Base-by-base conservation (phyloP, 2,797 vertebrate genomes). In the Catharus ustulatus region DNA sequence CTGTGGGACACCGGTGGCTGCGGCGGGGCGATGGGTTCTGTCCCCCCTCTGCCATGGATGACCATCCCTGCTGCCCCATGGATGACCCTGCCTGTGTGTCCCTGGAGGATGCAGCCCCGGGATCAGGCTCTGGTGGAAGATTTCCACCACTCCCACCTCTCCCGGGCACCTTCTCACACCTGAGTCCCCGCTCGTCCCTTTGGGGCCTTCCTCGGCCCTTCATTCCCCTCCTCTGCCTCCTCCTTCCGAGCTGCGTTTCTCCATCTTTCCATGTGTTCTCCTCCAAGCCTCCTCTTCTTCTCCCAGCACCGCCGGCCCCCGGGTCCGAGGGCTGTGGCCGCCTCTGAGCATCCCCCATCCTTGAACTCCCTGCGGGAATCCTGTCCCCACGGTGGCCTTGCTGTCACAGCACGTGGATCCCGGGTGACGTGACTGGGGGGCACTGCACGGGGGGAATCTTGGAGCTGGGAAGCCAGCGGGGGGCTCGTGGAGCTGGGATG, bases 371-470 rank as follows among this genome's bases (percentile, higher is more conserved):
- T 2, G 15, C 0, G 1, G 63, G 42, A 36, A 40, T 80, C 62
- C 30, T 12, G n/a, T 84, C 66, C 45, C 66, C 30, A 0, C 0
- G 13, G 63, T 21, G 77, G 46, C 75, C 55, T 13, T 29, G 30
- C 55, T 9, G 30, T n/a, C 51, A 4, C 58, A 2, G 8, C 51
- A 1, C 8, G 1, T 1, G 67, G 57, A 6, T 54, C 36, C n/a
- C 2, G 3, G 23, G 5, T 2, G 29, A 3, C 2, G 8, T 5
- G 42, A 1, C 36, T 0, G 26, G 59, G 38, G 52, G 64, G 3
- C 68, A 2, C 15, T 2, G 62, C 89, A 73, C 1, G 5, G 5
- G 10, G 30, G 45, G 5, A 2, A 1, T 4, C 7, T 0, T 34
- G 76, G 61, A 23, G 30, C 45, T 15, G 64, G 59, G 32, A 15